Percentiles rank a stretch among this genome's conserved stretches.
phyloP scores from a whole-genome alignment of 2,113 vertebrate genomes.

The Opisthocomus hoazin region DNA sequence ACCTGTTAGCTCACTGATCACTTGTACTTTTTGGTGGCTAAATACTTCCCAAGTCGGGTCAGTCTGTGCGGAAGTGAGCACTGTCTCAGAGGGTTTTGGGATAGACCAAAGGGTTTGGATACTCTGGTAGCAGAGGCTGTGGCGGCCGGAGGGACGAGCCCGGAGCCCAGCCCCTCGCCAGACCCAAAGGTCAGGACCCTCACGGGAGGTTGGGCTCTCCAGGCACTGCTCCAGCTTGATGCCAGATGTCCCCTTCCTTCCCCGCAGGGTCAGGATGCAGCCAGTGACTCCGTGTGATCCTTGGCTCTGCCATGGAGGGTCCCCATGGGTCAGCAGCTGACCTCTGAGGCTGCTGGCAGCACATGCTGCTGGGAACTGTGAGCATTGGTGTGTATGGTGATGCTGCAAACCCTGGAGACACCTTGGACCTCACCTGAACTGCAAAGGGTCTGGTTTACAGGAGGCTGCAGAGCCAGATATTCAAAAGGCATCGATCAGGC shows the following conservation, averaged over 20 bases:
- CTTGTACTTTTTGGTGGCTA: not conserved
- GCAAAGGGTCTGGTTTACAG: not conserved
- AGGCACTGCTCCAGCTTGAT: not conserved
- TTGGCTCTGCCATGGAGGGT: not conserved
- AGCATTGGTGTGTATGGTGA: not conserved
- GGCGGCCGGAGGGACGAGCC: not conserved
- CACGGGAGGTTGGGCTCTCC: not conserved
- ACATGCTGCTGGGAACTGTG: not conserved
- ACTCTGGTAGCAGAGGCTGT: not conserved
- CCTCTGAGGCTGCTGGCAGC: not conserved
- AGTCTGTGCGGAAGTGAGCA: not conserved
- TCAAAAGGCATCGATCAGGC: not conserved
- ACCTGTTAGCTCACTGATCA: accelerated
- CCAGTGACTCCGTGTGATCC: not conserved
- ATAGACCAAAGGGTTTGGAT: not conserved
- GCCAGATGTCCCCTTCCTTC: not conserved
- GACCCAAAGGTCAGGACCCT: not conserved
- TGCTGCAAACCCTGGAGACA: not conserved
- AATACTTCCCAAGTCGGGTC: not conserved
- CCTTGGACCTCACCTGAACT: not conserved
- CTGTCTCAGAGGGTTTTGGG: not conserved
- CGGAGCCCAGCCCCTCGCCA: accelerated
- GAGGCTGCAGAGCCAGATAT: not conserved
- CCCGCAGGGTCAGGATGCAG: not conserved
- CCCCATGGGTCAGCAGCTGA: accelerated